Evolutionary conservation across 2,888 invertebrate species (phyloP).

Genomic region (Dryadula phaetusa): DNA sequence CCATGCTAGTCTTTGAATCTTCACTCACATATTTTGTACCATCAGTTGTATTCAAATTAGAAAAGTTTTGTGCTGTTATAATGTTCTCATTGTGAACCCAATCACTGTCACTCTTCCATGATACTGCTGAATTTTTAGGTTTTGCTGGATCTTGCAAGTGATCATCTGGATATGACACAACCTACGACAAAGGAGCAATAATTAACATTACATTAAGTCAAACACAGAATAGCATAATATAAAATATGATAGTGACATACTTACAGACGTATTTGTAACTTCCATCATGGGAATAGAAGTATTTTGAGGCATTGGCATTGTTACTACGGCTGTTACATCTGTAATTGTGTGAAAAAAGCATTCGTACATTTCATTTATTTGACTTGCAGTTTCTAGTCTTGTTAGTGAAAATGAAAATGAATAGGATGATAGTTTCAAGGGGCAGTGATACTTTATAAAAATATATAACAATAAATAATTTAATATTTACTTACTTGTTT

Average conservation of each 20-base stretch:
- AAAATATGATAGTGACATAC: constrained; percentile 47
- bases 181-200: constrained; percentile 51
- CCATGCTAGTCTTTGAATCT: constrained; percentile 78
- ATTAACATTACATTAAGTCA: neutral
- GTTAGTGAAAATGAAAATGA: too few species aligned
- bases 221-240: constrained; percentile 1
- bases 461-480: neutral
- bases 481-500: constrained; percentile 69
- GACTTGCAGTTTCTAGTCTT: neutral
- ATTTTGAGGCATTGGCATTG: constrained; percentile 78
- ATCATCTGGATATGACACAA: constrained; percentile 79
- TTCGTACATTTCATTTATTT: neutral
- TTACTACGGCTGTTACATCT: constrained; percentile 81
- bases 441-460: too few species aligned
- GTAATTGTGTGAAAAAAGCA: constrained; percentile 48
- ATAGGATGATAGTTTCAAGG: too few species aligned
- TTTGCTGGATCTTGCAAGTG: constrained; percentile 76
- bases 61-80: constrained; percentile 70
- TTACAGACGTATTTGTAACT: constrained; percentile 78
- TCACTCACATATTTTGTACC: constrained; percentile 75
- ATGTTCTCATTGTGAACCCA: constrained; percentile 73
- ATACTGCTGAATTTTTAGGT: constrained; percentile 75
- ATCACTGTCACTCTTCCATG: constrained; percentile 74
- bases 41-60: constrained; percentile 63
- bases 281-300: constrained; percentile 80